Evolutionary conservation across 2,888 invertebrate genomes (phyloP), one percentile per base, ranked within the genome.

Genomic region (Autographa pulchrina): DNA sequence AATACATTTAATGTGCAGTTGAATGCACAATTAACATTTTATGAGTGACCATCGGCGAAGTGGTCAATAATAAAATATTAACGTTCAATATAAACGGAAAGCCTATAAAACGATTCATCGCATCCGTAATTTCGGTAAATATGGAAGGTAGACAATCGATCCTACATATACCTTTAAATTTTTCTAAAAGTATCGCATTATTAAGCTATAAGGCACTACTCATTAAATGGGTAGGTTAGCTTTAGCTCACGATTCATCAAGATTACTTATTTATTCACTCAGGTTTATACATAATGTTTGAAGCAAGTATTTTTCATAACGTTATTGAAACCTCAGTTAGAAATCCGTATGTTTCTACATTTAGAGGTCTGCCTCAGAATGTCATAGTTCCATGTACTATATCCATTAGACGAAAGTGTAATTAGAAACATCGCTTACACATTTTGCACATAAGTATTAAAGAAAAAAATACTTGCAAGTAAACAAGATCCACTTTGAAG

Each of bases 51-150:
- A 59, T 32, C 62, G 38, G 13, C 32, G 56, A 56, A 41, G 13
- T 32, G 11, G 62, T 18, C 43, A 8, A n/a, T 43, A 63, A 68
- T 76, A 74, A 78, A 68, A 78, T 65, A 78, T 74, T 65, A 78
- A 41, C 8, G 62, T 31, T 32, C 65, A 65, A 52, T 78, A 68
- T 16, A 48, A 65, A 63, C 60, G 54, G 32, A 56, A 48, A 32
- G 68, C 41, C 54, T 54, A 32, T 59, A 68, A 68, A 63, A 18
- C 59, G 25, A 68, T 76, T 74, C 35, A 78, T 74, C 56, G 68
- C 65, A 56, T 43, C 64, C 35, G 41, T 78, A 68, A 78, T 78
- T 48, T 78, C 62, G 18, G 66, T 62, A 59, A 62, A 65, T 62
- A 59, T 31, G 48, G 31, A 32, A 20, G 18, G 13, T 41, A 35